Base-by-base conservation (phyloP, 92 coral and sea anemone species). In the Zoanthus solanderi region DNA sequence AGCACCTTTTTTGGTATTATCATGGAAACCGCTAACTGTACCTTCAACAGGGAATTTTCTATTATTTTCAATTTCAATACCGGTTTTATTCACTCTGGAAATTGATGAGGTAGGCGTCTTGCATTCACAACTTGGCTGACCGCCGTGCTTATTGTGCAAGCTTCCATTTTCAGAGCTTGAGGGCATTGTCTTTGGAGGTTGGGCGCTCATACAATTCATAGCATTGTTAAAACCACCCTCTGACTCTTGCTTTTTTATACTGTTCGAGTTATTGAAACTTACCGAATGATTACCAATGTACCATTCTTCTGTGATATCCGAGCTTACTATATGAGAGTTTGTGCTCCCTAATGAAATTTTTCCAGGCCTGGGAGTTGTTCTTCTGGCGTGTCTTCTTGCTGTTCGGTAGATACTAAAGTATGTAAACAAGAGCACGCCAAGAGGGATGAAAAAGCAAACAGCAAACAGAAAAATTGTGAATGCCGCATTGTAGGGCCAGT, bases 401-500 rank as follows among this genome's bases (percentile, higher is more conserved):
- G 98, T 91, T 31, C 77, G 94, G 50, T 93, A 87, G 1, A 95
- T 88, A 18, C 88, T 71, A 44, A 90, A 91, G 52, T 95, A 95
- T 12, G 96, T 89, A 28, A 89, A 88, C 85, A 90, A 56, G 89
- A 95, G 92, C 9, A 93, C 83, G 4, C 87, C 94, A 14, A 95
- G 93, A 18, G 98, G 98, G 17, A 91, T 47, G 68, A 95, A 93
- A 79, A 95, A 95, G 29, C 98, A 95, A 34, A 95, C 96, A 28
- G 88, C 89, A 56, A 95, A 93, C 48, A 95, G 78, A 68, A 93
- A 91, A 52, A 95, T 18, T 10, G 98, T 95, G 73, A 77, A 93
- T 2, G 93, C 80, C 34, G 94, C 91, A 37, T 90, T 88, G 71
- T 73, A 76, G 52, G 87, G 85, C 98, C 98, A 95, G 32, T 93